Percentiles rank a stretch among this genome's conserved stretches.
These are phyloP conservation scores for Ennomos fuscantarius DNA, from an alignment of 2,888 invertebrate genomes.

Conservation along the genomic window DNA sequence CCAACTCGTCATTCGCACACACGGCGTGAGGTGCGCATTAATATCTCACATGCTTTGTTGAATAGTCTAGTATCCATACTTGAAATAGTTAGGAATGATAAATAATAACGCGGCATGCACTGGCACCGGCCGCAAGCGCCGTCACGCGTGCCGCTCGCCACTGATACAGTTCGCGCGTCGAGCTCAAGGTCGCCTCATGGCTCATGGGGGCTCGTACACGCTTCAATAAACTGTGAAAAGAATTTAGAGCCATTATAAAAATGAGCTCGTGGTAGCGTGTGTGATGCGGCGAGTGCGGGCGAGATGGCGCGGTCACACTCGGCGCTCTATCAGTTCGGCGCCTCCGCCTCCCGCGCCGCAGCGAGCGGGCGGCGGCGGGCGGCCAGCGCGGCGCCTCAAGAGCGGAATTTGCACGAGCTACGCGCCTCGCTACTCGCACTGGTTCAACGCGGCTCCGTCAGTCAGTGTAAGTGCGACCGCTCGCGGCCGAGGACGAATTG, in stretches of 20 bases:
- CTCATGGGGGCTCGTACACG: conserved; percentile 44
- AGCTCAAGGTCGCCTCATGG: conserved; percentile 49
- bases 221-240: conserved; percentile 52
- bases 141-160: conserved; percentile 24
- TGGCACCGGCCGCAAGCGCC: conserved; percentile 23
- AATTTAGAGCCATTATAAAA: conserved; percentile 57
- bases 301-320: conserved; percentile 69
- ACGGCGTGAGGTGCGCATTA: conserved; percentile 32
- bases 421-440: conserved; percentile 59
- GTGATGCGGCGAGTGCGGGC: conserved; percentile 48
- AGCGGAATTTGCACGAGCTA: conserved; percentile 77
- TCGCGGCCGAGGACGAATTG: conserved; percentile 72
- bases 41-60: conserved; percentile 25
- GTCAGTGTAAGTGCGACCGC: conserved; percentile 81
- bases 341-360: conserved; percentile 52
- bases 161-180: conserved; percentile 41
- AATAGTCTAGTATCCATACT: conserved; percentile 18
- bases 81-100: conserved; percentile 31
- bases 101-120: conserved; percentile 32
- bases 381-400: conserved; percentile 55
- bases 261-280: conserved; percentile 28
- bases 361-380: conserved; percentile 39
- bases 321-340: conserved; percentile 68
- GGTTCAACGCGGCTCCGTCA: conserved; percentile 42
- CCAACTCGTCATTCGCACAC: conserved; percentile 28